These are phyloP conservation scores for Mycetomoellerius zeteki DNA, from an alignment of 1,140 invertebrate genomes.

Conservation along the genomic window DNA sequence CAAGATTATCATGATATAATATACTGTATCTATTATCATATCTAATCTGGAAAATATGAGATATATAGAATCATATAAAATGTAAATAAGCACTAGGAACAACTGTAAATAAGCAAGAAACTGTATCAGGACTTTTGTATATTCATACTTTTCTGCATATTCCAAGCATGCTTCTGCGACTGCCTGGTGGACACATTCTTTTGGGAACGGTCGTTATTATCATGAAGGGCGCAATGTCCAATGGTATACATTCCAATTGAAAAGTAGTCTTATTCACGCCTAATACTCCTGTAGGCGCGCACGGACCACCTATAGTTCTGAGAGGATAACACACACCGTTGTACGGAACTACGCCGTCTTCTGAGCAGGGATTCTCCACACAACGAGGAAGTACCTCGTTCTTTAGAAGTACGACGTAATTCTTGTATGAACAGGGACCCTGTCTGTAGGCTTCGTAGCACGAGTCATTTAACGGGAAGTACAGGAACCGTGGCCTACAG, in stretches of 20 bases:
- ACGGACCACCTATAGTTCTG: conserved; percentile 83
- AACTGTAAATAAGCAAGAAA: not conserved
- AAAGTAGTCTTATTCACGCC: conserved; percentile 79
- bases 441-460: conserved; percentile 89
- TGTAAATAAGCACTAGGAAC: not conserved
- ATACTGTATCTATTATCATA: not conserved
- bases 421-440: conserved; percentile 88
- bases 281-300: conserved; percentile 74
- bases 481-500: conserved; percentile 89
- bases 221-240: conserved; percentile 66
- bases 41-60: not conserved
- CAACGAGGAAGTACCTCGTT: conserved; percentile 88
- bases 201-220: conserved; percentile 72
- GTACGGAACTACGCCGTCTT: conserved; percentile 86
- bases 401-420: conserved; percentile 88
- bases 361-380: conserved; percentile 87
- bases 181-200: conserved; percentile 78
- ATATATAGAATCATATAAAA: not conserved
- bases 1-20: not conserved
- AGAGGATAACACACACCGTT: conserved; percentile 87
- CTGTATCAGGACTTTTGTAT: not conserved
- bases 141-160: conserved; percentile 69
- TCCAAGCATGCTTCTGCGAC: conserved; percentile 76
- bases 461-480: conserved; percentile 88
- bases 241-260: conserved; percentile 76